Base-by-base conservation (phyloP, 2,113 vertebrate genomes). In the Anas platyrhynchos region DNA sequence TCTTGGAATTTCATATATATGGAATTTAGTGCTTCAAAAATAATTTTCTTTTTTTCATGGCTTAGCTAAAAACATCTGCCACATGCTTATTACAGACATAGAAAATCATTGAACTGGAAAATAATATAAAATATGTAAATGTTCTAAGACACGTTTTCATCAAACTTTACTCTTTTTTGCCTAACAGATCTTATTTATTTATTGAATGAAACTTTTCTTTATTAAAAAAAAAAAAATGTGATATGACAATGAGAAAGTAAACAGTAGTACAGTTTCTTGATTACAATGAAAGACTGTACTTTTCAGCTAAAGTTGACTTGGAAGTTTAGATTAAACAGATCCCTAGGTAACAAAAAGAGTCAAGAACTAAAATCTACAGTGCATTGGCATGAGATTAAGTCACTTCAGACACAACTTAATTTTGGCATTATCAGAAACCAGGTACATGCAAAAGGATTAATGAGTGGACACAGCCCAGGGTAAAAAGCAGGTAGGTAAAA, bases 121-220 rank as follows among this genome's bases (percentile, higher is more conserved):
- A 89, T 89, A 91, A 95, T 91, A 95, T 54, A 94, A 97, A 97
- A 95, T 92, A 97, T 81, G 89, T 52, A 97, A 97, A 93, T 72
- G 4, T 50, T 78, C 54, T 71, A 52, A 27, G 92, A 72, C 4
- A 7, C 78, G 69, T 77, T 79, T 75, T 78, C 77, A 89, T 80
- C 13, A 27, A 62, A 76, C 44, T 88, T 76, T 82, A 50, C 7
- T 1, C 22, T 82, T 94, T 77, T 89, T 90, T 86, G 27, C 44
- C 62, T 84, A 54, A 66, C 43, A 72, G 38, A 86, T 90, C 55
- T 59, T 73, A 86, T 87, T 94, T 75, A 84, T 87, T 94, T 80
- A 86, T n/a, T 75, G 56, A 89, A 74, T 79, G 6, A 94, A 81
- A 85, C 21, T 55, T 85, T 80, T 80, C 26, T 61, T 22, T 54